Evolutionary conservation across 2,888 invertebrate genomes (phyloP).

Genomic region (Caradrina kadenii): DNA sequence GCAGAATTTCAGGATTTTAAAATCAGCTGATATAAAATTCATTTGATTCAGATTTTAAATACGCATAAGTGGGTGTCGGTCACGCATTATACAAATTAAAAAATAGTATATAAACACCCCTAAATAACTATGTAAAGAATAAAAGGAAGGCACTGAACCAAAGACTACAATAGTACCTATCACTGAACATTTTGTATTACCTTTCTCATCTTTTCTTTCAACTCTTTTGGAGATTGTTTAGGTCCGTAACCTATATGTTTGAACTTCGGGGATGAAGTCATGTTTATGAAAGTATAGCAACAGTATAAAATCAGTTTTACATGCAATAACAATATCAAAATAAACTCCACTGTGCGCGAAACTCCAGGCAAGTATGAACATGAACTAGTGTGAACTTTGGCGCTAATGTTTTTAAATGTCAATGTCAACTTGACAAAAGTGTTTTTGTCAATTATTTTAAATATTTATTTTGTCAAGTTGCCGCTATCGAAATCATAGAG

Average conservation of each 20-base stretch:
- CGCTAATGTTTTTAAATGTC: slow-evolving; percentile 21
- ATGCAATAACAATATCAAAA: not conserved
- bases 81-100: not conserved
- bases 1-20: not conserved
- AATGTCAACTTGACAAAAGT: not conserved
- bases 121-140: not conserved
- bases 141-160: not conserved
- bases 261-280: slow-evolving; percentile 82
- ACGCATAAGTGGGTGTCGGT: not conserved
- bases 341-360: not conserved
- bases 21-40: not conserved
- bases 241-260: slow-evolving; percentile 76
- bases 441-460: too few species aligned
- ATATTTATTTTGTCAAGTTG: too few species aligned
- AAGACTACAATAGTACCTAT: too few species aligned
- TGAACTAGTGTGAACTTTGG: slow-evolving; percentile 1
- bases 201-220: slow-evolving; percentile 87
- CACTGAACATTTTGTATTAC: slow-evolving; percentile 64
- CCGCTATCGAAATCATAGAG: too few species aligned
- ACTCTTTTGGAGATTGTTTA: slow-evolving; percentile 81
- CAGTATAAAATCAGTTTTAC: slow-evolving; percentile 8
- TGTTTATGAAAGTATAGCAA: slow-evolving; percentile 45
- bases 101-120: not conserved
- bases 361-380: not conserved
- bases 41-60: not conserved